These are phyloP conservation scores for Falco rusticolus DNA, from an alignment of 2,797 vertebrate genomes.

Conservation along the genomic window DNA sequence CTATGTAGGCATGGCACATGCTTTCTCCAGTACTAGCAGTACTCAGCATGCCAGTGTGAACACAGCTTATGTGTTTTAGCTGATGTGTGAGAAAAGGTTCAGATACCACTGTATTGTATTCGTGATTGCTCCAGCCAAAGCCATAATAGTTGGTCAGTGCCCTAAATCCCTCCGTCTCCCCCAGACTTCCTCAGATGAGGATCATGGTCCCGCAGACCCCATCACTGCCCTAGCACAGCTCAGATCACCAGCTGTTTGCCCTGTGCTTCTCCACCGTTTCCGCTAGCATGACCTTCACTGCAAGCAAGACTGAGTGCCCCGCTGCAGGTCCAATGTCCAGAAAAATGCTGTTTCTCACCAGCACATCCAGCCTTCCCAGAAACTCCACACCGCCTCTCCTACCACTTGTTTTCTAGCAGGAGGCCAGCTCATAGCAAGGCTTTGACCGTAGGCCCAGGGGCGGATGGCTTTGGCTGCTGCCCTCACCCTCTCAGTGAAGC, in stretches of 20 bases:
- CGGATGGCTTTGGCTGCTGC: not conserved
- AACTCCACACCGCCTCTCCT: not conserved
- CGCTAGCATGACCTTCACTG: not conserved
- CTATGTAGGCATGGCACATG: rapidly evolving
- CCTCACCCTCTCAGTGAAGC: not conserved
- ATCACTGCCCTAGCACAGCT: not conserved
- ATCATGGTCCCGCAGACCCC: not conserved
- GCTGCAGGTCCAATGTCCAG: not conserved
- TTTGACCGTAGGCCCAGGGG: not conserved
- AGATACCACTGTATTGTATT: rapidly evolving
- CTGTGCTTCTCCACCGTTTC: not conserved
- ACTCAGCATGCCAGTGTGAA: not conserved
- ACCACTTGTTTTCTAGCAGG: not conserved
- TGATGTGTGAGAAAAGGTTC: not conserved
- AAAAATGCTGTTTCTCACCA: not conserved
- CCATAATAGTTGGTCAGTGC: not conserved
- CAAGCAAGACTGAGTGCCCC: not conserved
- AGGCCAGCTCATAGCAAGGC: not conserved
- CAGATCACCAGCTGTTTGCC: not conserved
- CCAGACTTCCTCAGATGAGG: not conserved
- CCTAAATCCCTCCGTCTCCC: not conserved
- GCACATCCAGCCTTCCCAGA: not conserved
- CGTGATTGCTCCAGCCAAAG: not conserved
- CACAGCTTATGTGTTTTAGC: not conserved
- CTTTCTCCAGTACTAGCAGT: not conserved